These are phyloP conservation scores for Furcifer pardalis DNA, from an alignment of 2,797 vertebrate genomes.

Conservation along the genomic window DNA sequence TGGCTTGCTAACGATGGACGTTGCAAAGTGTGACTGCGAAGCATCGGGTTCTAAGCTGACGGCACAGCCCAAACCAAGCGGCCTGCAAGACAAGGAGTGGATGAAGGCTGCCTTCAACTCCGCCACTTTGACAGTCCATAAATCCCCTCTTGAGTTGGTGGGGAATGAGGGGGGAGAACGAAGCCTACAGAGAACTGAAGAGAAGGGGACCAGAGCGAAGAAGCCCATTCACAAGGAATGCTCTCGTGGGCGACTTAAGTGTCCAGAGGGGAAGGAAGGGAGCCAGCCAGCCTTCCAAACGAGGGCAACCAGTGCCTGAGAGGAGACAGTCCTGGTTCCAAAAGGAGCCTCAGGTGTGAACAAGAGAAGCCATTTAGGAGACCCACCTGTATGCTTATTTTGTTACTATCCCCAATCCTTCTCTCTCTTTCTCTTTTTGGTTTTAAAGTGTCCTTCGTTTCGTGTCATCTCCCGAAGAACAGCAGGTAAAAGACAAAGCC, in stretches of 20 bases:
- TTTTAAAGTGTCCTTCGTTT: conserved; percentile 75
- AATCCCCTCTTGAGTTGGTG: not conserved
- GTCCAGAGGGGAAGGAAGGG: conserved; percentile 76
- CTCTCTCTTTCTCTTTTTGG: conserved; percentile 76
- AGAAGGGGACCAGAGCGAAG: conserved; percentile 67
- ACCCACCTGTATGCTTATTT: conserved; percentile 75
- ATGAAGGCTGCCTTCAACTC: not conserved
- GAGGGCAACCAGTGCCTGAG: conserved; percentile 57
- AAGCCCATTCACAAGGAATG: conserved; percentile 76
- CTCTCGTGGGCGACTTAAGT: conserved; percentile 63
- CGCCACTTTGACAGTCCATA: not conserved
- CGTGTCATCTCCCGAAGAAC: conserved; percentile 71
- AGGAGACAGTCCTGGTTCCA: conserved; percentile 75
- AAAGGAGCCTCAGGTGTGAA: conserved; percentile 74
- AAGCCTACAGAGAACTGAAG: not conserved
- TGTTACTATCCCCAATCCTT: conserved; percentile 72
- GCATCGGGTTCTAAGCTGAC: not conserved
- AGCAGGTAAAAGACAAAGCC: conserved; percentile 72
- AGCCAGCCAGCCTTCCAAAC: conserved; percentile 71
- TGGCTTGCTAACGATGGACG: conserved; percentile 64
- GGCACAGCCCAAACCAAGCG: not conserved
- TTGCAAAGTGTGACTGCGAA: not conserved
- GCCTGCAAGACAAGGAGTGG: not conserved
- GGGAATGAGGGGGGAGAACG: not conserved
- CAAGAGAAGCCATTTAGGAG: conserved; percentile 65